Evolutionary conservation across 2,888 invertebrate genomes (phyloP).

Genomic region (Iphiclides podalirius): DNA sequence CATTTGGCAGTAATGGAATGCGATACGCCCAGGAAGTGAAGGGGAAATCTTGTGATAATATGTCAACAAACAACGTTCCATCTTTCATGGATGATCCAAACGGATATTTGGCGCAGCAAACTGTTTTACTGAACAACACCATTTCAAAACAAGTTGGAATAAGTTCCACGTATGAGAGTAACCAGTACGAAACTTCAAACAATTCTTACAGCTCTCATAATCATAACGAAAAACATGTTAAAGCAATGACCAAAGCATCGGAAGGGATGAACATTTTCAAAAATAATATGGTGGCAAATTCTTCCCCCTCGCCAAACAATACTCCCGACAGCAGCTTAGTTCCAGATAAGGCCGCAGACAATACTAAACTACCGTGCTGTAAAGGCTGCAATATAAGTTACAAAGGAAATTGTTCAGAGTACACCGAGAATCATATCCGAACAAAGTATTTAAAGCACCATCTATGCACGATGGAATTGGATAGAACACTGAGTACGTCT

Average conservation of each 20-base stretch:
- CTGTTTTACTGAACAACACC: constrained; percentile 90
- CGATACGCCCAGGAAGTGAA: constrained; percentile 58
- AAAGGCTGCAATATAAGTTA: constrained; percentile 73
- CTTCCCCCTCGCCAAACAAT: constrained; percentile 64
- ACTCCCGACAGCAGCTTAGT: constrained; percentile 72
- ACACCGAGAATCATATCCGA: constrained; percentile 56
- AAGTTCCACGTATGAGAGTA: constrained; percentile 53
- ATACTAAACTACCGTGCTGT: constrained; percentile 66
- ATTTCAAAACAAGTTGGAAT: constrained; percentile 84
- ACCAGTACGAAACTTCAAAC: constrained; percentile 51
- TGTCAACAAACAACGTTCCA: constrained; percentile 80
- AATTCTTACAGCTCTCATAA: constrained; percentile 45
- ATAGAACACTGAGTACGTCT: constrained; percentile 69
- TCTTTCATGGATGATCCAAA: constrained; percentile 96
- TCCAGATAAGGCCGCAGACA: constrained; percentile 56
- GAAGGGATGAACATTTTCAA: constrained; percentile 55
- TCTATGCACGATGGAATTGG: constrained; percentile 68
- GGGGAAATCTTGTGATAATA: constrained; percentile 66
- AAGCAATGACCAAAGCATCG: constrained; percentile 42
- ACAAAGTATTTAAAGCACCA: constrained; percentile 64
- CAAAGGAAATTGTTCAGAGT: constrained; percentile 64
- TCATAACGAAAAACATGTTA: constrained; percentile 50
- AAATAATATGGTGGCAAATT: constrained; percentile 54
- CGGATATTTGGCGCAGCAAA: constrained; percentile 94
- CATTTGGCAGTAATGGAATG: constrained; percentile 56